Conservation (phyloP, 30 jellyfish, hydroid and myxozoan species). For the Nemopilema nomurai region DNA sequence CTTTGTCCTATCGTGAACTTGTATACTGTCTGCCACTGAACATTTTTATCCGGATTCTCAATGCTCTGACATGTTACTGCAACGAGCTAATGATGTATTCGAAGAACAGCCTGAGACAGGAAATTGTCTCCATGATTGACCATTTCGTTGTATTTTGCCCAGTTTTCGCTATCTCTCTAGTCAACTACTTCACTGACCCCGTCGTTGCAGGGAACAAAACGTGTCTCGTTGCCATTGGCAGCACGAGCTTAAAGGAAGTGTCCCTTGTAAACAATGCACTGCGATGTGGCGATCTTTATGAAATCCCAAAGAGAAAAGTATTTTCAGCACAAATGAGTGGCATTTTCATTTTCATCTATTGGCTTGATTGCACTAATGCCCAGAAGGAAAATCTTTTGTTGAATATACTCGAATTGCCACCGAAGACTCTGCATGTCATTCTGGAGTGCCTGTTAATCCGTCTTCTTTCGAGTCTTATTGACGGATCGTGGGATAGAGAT, state of each 20-base stretch:
- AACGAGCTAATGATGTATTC: background rate
- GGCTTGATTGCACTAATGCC: background rate
- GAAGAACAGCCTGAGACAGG: background rate
- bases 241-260: background rate
- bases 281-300: background rate
- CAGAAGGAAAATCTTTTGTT: background rate
- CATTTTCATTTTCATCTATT: background rate
- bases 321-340: background rate
- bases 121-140: background rate
- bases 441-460: conserved; percentile 10
- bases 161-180: conserved; percentile 14
- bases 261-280: background rate
- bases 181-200: background rate
- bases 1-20: background rate
- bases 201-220: background rate
- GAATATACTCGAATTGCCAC: background rate
- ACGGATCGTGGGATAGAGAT: background rate
- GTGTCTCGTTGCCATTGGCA: background rate
- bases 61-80: conserved; percentile 20
- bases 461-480: background rate
- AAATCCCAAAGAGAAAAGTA: background rate
- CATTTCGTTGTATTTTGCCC: conserved; percentile 18
- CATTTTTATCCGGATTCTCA: conserved; percentile 13
- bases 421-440: background rate
- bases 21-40: conserved; percentile 20